phyloP scores from a whole-genome alignment of 2,797 vertebrate species.

The Coregonus sp. region DNA sequence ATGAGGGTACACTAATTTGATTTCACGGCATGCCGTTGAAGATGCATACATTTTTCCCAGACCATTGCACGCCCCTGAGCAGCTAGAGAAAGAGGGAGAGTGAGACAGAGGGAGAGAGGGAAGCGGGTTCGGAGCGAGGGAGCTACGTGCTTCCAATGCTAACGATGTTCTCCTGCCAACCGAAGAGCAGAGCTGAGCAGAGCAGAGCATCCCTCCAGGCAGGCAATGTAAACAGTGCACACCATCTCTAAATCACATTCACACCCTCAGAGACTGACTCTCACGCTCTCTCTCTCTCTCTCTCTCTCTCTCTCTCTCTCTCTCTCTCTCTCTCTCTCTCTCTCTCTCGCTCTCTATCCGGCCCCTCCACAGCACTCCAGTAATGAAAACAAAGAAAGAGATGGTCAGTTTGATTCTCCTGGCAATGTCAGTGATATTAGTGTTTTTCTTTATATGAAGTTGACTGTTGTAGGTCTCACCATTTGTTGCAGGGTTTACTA shows the following conservation, averaged over 20 bases:
- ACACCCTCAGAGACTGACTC: conserved; percentile 14
- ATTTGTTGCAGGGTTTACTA: not conserved
- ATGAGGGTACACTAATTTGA: conserved; percentile 82
- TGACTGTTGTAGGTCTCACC: not conserved
- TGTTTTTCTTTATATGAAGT: conserved; percentile 19
- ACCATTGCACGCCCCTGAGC: conserved; percentile 72
- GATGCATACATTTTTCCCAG: conserved; percentile 81
- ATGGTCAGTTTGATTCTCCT: conserved; percentile 22
- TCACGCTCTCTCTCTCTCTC: conserved; percentile 32
- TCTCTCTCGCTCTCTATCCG: conserved; percentile 1
- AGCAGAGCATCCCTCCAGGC: conserved; percentile 66
- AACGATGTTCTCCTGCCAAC: conserved; percentile 64
- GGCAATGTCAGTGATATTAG: not conserved
- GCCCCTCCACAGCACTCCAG: conserved; percentile 1
- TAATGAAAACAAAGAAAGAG: conserved; percentile 18
- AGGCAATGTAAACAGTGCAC: conserved; percentile 66
- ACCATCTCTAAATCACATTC: conserved; percentile 69
- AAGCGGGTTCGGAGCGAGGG: conserved; percentile 41
- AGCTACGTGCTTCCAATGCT: conserved; percentile 71
- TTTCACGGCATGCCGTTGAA: conserved; percentile 78
- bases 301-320: conserved; percentile 20
- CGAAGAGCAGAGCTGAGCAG: conserved; percentile 34
- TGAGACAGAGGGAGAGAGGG: conserved; percentile 44
- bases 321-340: conserved; percentile 4
- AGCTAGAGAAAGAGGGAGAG: conserved; percentile 67